Percentiles rank a stretch among this genome's conserved stretches.
Evolutionary conservation across 92 coral and sea anemone genomes (phyloP).

Genomic region (Epizoanthus rinbou): DNA sequence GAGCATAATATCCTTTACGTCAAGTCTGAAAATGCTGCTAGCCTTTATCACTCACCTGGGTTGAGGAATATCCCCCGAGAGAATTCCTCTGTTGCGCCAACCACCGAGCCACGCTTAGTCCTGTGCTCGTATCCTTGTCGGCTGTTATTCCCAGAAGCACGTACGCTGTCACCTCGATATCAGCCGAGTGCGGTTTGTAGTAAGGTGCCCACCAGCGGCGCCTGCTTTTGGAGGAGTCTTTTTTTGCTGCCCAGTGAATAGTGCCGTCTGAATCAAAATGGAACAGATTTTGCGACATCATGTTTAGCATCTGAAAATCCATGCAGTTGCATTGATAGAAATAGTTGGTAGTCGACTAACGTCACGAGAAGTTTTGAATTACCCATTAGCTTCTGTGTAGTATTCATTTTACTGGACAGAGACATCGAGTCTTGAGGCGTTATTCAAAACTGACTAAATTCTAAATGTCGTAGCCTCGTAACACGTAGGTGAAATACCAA

Average conservation of each 20-base stretch:
- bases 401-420: too few species aligned
- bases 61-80: conserved; percentile 86
- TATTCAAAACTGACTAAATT: too few species aligned
- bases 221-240: conserved; percentile 6
- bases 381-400: too few species aligned
- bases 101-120: conserved; percentile 84
- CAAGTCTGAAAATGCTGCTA: too few species aligned
- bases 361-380: too few species aligned
- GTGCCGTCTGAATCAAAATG: conserved; percentile 66
- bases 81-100: conserved; percentile 88
- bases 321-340: too few species aligned
- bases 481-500: too few species aligned
- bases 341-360: too few species aligned
- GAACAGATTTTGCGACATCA: neutral
- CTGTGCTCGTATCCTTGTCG: conserved; percentile 57
- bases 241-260: conserved; percentile 70
- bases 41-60: conserved; percentile 64
- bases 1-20: too few species aligned
- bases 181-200: conserved; percentile 86
- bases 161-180: conserved; percentile 88
- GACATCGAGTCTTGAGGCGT: too few species aligned
- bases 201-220: conserved; percentile 70
- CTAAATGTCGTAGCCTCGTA: too few species aligned
- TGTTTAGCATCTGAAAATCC: neutral
- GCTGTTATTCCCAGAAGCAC: conserved; percentile 68